phyloP scores from a whole-genome alignment of 2,113 vertebrate genomes.

The Hyperoodon ampullatus region DNA sequence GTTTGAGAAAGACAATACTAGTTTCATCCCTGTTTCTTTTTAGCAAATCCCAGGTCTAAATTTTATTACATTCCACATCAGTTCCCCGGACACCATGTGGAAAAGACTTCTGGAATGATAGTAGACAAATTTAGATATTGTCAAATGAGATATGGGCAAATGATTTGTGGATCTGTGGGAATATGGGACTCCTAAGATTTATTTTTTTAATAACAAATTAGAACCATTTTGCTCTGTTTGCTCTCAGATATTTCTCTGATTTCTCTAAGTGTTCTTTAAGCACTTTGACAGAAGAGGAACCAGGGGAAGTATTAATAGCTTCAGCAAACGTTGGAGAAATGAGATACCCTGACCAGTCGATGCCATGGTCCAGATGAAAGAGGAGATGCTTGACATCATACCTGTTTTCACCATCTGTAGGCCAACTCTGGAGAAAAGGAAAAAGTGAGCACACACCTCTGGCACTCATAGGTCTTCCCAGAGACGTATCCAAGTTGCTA shows the following conservation, averaged over 20 bases:
- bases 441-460: constrained; percentile 43
- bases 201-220: constrained; percentile 21
- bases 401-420: constrained; percentile 60
- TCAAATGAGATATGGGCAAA: background rate
- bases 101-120: background rate
- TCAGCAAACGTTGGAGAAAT: constrained; percentile 74
- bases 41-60: constrained; percentile 4
- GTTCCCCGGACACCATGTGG: background rate
- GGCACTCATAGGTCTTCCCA: background rate
- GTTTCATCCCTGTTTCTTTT: background rate
- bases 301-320: constrained; percentile 63
- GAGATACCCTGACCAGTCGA: background rate
- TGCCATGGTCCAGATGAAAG: constrained; percentile 11
- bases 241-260: constrained; percentile 35
- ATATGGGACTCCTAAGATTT: background rate
- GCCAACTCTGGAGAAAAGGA: background rate
- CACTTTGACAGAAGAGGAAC: constrained; percentile 36
- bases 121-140: constrained; percentile 4
- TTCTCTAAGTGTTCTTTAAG: constrained; percentile 52
- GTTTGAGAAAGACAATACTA: constrained; percentile 42
- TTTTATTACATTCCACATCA: constrained; percentile 3
- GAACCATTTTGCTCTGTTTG: background rate
- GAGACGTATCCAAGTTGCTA: background rate
- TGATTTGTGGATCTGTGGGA: background rate
- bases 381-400: constrained; percentile 57